Percentiles rank a stretch among this genome's conserved stretches.
phyloP scores from a whole-genome alignment of 2,797 vertebrate species.

The Phaenicophaeus curvirostris region DNA sequence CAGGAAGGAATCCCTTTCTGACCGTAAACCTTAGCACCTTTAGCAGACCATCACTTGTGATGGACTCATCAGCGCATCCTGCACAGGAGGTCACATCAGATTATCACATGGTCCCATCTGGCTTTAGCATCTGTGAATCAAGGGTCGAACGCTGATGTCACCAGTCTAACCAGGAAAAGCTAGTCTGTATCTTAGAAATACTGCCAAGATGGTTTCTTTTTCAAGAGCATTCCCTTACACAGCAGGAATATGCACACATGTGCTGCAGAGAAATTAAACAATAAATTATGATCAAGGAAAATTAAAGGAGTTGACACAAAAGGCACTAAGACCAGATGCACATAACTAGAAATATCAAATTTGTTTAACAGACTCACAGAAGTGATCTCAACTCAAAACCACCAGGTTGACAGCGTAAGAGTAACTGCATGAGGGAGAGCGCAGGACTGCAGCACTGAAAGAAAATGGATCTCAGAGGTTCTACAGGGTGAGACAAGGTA shows the following conservation, averaged over 20 bases:
- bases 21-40: not conserved
- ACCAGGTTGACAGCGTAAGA: not conserved
- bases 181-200: not conserved
- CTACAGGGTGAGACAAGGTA: not conserved
- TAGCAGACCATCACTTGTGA: not conserved
- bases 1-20: not conserved
- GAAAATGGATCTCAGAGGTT: not conserved
- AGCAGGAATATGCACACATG: not conserved
- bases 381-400: not conserved
- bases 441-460: not conserved
- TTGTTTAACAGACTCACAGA: not conserved
- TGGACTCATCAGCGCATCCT: not conserved
- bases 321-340: not conserved
- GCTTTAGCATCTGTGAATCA: not conserved
- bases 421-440: fast-evolving
- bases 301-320: not conserved
- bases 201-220: not conserved
- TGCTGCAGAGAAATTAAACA: not conserved
- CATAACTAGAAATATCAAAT: not conserved
- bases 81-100: not conserved
- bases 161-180: not conserved
- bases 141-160: not conserved
- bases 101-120: not conserved
- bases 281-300: not conserved
- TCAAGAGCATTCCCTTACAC: not conserved